phyloP scores from a whole-genome alignment of 2,888 invertebrate genomes.

The Fabriciana adippe region DNA sequence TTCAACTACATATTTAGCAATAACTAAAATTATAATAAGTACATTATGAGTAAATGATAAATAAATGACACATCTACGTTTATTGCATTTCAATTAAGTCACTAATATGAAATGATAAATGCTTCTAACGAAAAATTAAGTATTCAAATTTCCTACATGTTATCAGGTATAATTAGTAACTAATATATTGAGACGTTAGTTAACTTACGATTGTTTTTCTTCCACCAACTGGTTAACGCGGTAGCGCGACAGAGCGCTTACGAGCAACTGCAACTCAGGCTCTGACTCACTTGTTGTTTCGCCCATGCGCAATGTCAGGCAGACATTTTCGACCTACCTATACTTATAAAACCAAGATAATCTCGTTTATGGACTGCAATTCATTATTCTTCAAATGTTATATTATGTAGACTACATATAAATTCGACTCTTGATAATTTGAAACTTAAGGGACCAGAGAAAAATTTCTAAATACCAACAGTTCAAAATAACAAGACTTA shows the following conservation, averaged over 20 bases:
- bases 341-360: neutral
- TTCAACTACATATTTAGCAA: no score
- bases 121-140: neutral
- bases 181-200: conserved; percentile 4
- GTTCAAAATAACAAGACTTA: no score
- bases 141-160: neutral
- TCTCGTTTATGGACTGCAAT: neutral
- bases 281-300: conserved; percentile 49
- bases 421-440: no score
- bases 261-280: conserved; percentile 41
- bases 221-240: conserved; percentile 41
- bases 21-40: no score
- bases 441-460: no score
- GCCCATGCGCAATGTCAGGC: conserved; percentile 48
- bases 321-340: conserved; percentile 3
- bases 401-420: no score
- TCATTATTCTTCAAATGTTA: neutral
- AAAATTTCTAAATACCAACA: no score
- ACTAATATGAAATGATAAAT: neutral
- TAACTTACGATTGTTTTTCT: conserved; percentile 37
- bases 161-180: neutral
- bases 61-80: no score
- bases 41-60: no score
- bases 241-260: conserved; percentile 44
- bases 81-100: no score